Evolutionary conservation across 2,888 invertebrate genomes (phyloP).

Genomic region (Baccha elongata): DNA sequence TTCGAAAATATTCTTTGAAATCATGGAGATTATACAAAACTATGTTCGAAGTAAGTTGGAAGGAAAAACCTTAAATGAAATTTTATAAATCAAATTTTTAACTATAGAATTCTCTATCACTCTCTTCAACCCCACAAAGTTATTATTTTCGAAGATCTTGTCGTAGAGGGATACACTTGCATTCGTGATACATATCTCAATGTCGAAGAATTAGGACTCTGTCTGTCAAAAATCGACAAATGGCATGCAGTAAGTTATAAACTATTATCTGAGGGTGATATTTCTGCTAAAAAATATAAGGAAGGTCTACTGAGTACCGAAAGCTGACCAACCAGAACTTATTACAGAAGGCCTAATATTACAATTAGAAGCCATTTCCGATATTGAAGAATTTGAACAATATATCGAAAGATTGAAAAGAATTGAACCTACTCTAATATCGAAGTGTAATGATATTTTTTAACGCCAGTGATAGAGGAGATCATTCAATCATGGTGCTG

Average conservation of each 20-base stretch:
- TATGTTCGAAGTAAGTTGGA: constrained; percentile 71
- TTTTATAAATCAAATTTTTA: not conserved
- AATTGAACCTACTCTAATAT: constrained; percentile 17
- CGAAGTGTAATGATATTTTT: constrained; percentile 42
- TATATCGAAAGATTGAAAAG: constrained; percentile 16
- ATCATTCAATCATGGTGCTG: constrained; percentile 36
- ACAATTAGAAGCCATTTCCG: constrained; percentile 10
- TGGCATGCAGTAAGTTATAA: constrained; percentile 74
- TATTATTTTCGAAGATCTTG: constrained; percentile 69
- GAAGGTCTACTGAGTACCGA: constrained; percentile 30
- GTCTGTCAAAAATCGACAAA: constrained; percentile 67
- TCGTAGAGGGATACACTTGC: constrained; percentile 52
- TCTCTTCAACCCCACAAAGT: constrained; percentile 42
- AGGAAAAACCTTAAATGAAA: not conserved
- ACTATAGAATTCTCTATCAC: constrained; percentile 45
- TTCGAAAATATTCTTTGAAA: constrained; percentile 66
- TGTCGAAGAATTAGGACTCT: constrained; percentile 49
- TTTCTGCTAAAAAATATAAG: constrained; percentile 1
- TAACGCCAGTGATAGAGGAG: not conserved
- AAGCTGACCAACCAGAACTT: constrained; percentile 11
- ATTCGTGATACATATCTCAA: constrained; percentile 54
- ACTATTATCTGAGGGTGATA: constrained; percentile 46
- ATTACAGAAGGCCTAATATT: constrained; percentile 7
- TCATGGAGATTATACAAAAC: constrained; percentile 62
- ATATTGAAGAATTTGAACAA: constrained; percentile 8